phyloP scores from a whole-genome alignment of 2,797 vertebrate genomes.

The Leptatherina wallacei region DNA sequence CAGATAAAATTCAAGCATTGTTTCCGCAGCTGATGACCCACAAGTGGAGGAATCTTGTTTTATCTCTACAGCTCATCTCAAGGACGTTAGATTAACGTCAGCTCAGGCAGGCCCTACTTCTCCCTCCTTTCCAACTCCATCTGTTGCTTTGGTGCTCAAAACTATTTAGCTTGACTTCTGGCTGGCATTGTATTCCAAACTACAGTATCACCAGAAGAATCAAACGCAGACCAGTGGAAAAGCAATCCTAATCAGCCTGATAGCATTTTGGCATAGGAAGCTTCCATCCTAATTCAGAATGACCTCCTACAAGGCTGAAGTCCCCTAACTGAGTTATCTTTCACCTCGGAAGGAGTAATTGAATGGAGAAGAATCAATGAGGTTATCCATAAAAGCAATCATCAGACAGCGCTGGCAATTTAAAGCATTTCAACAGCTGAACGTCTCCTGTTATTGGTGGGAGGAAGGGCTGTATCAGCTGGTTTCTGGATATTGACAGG shows the following conservation, averaged over 20 bases:
- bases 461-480: constrained; percentile 39
- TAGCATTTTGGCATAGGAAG: constrained; percentile 65
- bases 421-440: constrained; percentile 59
- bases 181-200: constrained; percentile 46
- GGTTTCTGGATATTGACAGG: constrained; percentile 51
- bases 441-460: constrained; percentile 46
- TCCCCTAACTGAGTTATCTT: constrained; percentile 74
- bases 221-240: constrained; percentile 45
- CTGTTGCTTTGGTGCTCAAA: constrained; percentile 27
- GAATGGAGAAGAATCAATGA: constrained; percentile 75
- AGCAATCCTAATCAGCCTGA: constrained; percentile 68
- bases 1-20: constrained; percentile 43
- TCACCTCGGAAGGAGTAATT: constrained; percentile 71
- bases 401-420: constrained; percentile 59
- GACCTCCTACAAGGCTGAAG: constrained; percentile 72
- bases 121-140: constrained; percentile 31
- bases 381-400: constrained; percentile 75
- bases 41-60: constrained; percentile 27
- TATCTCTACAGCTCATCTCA: constrained; percentile 52
- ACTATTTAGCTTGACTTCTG: constrained; percentile 58
- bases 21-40: constrained; percentile 4
- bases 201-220: constrained; percentile 52
- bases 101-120: constrained; percentile 11
- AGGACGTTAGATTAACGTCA: constrained; percentile 48
- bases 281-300: constrained; percentile 61